phyloP scores from a whole-genome alignment of 37 sponge, comb jelly and placozoan species.

The Dysidea cf. avara region DNA sequence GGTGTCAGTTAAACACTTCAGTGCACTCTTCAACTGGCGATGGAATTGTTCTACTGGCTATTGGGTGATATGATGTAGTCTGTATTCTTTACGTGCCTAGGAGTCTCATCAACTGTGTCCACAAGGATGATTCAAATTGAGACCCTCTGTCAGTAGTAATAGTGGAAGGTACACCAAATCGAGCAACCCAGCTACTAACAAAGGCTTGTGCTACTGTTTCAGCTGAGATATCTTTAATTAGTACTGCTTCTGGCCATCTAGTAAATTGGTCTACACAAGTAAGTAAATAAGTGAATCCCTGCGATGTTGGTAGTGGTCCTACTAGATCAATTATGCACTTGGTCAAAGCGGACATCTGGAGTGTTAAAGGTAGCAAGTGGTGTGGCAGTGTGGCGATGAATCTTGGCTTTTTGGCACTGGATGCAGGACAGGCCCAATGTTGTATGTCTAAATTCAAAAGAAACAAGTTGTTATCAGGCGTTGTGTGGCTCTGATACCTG shows the following conservation, averaged over 20 bases:
- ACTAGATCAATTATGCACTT: conserved; percentile 30
- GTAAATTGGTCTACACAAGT: conserved; percentile 35
- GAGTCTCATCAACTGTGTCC: conserved; percentile 10
- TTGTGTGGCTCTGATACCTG: conserved; percentile 25
- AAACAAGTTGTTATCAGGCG: conserved; percentile 4
- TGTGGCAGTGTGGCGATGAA: conserved; percentile 15
- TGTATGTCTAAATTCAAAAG: conserved; percentile 15
- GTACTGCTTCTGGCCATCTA: conserved; percentile 30
- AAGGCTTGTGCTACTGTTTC: conserved; percentile 26
- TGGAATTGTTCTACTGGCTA: conserved; percentile 5
- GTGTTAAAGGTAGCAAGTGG: neutral
- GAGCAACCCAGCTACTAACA: conserved; percentile 16
- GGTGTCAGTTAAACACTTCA: conserved; percentile 1
- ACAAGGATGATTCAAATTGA: conserved; percentile 23
- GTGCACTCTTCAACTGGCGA: conserved; percentile 32
- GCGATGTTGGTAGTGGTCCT: conserved; percentile 17
- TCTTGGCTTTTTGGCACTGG: too few relatives aligned
- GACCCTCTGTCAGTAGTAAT: conserved; percentile 24
- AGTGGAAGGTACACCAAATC: conserved; percentile 36
- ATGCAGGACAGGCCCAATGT: conserved; percentile 9
- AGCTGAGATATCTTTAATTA: conserved; percentile 6
- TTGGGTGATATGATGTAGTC: conserved; percentile 32
- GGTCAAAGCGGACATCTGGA: conserved; percentile 29
- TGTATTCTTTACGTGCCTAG: conserved; percentile 8
- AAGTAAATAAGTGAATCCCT: conserved; percentile 18